A percentile compares a stretch with the other conserved stretches of the same genome.
These are phyloP conservation scores for Alaudala cheleensis DNA, from an alignment of 2,113 vertebrate genomes.

Conservation along the genomic window DNA sequence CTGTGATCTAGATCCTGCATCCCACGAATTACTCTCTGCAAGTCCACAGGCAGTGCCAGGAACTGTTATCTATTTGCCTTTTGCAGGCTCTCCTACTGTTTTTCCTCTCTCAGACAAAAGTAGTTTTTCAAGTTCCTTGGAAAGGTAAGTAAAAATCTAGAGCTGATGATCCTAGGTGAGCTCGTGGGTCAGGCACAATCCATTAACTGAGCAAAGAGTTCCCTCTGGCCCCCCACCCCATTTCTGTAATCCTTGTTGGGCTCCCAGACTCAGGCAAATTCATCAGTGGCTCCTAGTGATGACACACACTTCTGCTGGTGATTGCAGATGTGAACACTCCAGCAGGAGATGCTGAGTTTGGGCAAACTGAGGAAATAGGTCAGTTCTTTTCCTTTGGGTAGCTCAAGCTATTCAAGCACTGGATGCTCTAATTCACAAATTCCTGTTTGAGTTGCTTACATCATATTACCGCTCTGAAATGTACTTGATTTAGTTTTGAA, in stretches of 20 bases:
- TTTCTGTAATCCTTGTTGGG: not conserved
- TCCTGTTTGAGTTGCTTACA: not conserved
- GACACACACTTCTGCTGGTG: not conserved
- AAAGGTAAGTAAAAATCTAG: not conserved
- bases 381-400: not conserved
- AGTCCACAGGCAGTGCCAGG: not conserved
- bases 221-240: fast-evolving
- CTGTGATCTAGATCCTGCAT: not conserved
- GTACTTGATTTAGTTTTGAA: not conserved
- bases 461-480: not conserved
- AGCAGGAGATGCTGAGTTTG: not conserved
- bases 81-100: not conserved
- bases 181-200: not conserved
- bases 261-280: not conserved
- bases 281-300: not conserved
- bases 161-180: not conserved
- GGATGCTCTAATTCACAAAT: not conserved
- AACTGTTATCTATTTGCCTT: not conserved
- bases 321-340: not conserved
- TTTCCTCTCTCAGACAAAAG: not conserved
- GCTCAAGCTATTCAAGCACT: not conserved
- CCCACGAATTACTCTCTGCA: not conserved
- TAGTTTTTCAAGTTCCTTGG: not conserved
- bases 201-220: not conserved
- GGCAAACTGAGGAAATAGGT: conserved; percentile 3